Evolutionary conservation across 2,797 vertebrate species (phyloP).

Genomic region (Danio kyathit): DNA sequence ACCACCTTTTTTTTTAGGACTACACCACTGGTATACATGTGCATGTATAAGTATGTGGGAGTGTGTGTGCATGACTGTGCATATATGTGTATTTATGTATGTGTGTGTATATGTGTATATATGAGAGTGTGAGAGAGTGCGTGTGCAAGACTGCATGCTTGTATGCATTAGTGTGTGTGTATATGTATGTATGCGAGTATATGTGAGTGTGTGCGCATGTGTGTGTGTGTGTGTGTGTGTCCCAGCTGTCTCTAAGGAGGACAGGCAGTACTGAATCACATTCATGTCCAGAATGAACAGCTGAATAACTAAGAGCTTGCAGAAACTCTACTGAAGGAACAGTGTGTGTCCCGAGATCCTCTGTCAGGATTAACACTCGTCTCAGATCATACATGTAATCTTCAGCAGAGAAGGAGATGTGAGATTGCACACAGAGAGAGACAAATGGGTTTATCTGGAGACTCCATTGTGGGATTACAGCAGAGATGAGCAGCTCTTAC

Average conservation of each 20-base stretch:
- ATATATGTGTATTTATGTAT: no score
- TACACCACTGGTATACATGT: no score
- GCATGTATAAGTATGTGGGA: no score
- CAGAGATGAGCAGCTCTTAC: conserved; percentile 43
- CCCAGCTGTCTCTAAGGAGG: conserved; percentile 56
- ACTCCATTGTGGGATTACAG: not conserved
- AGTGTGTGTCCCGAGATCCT: not conserved
- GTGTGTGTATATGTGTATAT: no score
- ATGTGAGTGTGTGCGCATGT: no score
- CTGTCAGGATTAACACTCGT: not conserved
- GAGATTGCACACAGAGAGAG: not conserved
- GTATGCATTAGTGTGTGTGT: no score
- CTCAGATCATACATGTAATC: not conserved
- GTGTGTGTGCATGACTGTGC: no score
- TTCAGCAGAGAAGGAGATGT: not conserved
- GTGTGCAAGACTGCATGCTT: no score
- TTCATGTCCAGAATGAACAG: conserved; percentile 61
- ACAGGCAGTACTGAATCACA: conserved; percentile 56
- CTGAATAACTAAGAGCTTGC: conserved; percentile 67
- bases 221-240: not conserved
- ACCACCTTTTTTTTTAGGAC: no score
- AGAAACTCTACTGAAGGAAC: no score
- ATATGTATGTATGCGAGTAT: no score
- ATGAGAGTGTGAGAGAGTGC: no score
- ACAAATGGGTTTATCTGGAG: conserved; percentile 15